phyloP scores from a whole-genome alignment of 2,113 vertebrate species.

The Macrotus californicus region DNA sequence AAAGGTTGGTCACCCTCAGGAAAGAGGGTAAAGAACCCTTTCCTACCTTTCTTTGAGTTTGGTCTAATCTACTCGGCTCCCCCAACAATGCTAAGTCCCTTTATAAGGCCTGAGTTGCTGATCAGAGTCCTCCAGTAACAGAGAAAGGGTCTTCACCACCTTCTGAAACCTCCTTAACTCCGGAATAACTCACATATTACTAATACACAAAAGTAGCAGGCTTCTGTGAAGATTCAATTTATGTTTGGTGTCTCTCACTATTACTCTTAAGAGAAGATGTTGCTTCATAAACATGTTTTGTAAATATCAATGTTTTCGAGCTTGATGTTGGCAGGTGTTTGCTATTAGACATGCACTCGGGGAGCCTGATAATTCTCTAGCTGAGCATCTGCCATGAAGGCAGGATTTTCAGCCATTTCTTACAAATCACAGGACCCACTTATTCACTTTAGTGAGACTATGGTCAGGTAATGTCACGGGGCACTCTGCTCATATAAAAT shows the following conservation, averaged over 20 bases:
- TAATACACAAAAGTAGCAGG: neutral
- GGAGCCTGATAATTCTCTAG: neutral
- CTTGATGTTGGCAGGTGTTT: neutral
- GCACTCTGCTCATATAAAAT: neutral
- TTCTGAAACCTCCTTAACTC: neutral
- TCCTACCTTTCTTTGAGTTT: slow-evolving; percentile 16
- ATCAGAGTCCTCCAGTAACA: neutral
- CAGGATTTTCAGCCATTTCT: neutral
- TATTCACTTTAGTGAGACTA: neutral
- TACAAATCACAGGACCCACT: neutral
- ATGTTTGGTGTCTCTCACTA: neutral
- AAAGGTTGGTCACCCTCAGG: slow-evolving; percentile 47
- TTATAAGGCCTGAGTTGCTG: neutral
- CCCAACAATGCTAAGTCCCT: neutral
- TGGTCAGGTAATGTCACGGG: neutral
- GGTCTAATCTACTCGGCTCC: slow-evolving; percentile 33
- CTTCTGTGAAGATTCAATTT: neutral
- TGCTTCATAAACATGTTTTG: neutral
- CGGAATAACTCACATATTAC: neutral
- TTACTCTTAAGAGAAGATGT: neutral
- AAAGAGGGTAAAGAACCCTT: slow-evolving; percentile 46
- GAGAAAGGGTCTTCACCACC: neutral
- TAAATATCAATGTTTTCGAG: neutral
- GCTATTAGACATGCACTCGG: neutral
- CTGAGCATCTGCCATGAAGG: neutral